Base-by-base conservation (phyloP, 2,113 vertebrate genomes). In the Neogobius melanostomus region DNA sequence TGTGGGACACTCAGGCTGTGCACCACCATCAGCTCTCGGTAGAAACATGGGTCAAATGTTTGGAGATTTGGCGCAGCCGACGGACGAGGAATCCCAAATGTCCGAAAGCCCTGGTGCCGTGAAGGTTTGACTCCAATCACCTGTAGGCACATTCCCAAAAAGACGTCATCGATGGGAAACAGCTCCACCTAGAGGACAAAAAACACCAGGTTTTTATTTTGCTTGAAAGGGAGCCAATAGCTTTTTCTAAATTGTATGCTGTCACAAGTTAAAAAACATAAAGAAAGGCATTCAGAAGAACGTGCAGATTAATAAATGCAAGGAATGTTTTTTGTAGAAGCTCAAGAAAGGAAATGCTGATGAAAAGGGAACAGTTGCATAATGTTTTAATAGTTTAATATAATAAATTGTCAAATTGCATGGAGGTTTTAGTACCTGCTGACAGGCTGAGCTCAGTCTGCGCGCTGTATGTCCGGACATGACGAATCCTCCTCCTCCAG, bases 161-260 rank as follows among this genome's bases (percentile, higher is more conserved):
- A 99, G 74, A 99, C 98, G 0, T 99, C 97, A 0, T 99, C 98
- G 0, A 99, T 99, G 36, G 98, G 98, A 77, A 98, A 99, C 78
- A 99, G 91, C 73, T 99, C 98, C 42, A 99, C 98, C 80, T 98
- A 85, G 75, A 72, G 93, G 93, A 63, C 6, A 44, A 64, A 28
- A 53, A 47, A 28, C 56, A 60, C 8, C 6, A 15, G 6, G 10
- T 59, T 12, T 14, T 6, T 36, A 28, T 57, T 42, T 36, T 36
- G 21, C 21, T 21, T 21, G 21, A 21, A 21, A 21, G 21, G 2
- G 21, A 21, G 21, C 21, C 21, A 21, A 21, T 21, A 21, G 21
- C 21, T 21, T 21, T 21, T 21, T n/a, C n/a, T n/a, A 21, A 21
- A 21, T 21, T 21, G 21, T 21, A 21, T 36, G 28, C 1, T 21